Evolutionary conservation across 2,113 vertebrate genomes (phyloP).

Genomic region (Takifugu bimaculatus): DNA sequence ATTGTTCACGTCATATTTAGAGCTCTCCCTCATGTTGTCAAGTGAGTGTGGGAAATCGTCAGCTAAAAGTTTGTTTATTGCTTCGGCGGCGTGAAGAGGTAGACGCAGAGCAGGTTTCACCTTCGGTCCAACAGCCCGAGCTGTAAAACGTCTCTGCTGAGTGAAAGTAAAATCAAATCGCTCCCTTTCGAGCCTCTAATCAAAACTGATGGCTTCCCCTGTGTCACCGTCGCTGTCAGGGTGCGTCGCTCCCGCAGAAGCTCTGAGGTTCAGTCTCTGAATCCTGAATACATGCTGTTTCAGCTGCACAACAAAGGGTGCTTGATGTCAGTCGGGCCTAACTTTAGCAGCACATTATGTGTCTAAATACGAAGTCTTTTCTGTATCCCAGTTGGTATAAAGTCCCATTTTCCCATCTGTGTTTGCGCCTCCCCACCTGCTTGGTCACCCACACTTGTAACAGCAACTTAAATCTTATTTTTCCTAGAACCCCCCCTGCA

Average conservation of each 20-base stretch:
- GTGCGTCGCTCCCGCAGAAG: not conserved
- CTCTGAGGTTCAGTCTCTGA: not conserved
- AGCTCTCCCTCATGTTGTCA: no score
- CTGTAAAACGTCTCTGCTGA: not conserved
- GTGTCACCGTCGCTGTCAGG: slow-evolving; percentile 9
- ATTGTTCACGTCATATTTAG: no score
- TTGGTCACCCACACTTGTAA: not conserved
- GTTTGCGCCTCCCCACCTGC: not conserved
- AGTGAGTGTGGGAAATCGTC: no score
- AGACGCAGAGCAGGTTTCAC: not conserved
- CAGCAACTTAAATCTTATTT: not conserved
- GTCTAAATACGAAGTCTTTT: not conserved
- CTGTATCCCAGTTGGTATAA: no score
- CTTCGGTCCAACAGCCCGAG: not conserved
- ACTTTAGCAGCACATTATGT: no score
- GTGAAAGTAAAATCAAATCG: not conserved
- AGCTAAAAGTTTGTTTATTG: no score
- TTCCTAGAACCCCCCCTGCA: not conserved
- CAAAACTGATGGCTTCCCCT: slow-evolving; percentile 10
- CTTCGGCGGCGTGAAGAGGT: no score
- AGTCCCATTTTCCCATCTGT: not conserved
- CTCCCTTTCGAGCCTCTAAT: not conserved
- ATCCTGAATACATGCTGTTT: not conserved
- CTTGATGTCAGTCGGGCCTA: not conserved
- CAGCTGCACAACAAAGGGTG: no score